These are phyloP conservation scores for Tenualosa ilisha DNA, from an alignment of 2,797 vertebrate species.

Conservation along the genomic window DNA sequence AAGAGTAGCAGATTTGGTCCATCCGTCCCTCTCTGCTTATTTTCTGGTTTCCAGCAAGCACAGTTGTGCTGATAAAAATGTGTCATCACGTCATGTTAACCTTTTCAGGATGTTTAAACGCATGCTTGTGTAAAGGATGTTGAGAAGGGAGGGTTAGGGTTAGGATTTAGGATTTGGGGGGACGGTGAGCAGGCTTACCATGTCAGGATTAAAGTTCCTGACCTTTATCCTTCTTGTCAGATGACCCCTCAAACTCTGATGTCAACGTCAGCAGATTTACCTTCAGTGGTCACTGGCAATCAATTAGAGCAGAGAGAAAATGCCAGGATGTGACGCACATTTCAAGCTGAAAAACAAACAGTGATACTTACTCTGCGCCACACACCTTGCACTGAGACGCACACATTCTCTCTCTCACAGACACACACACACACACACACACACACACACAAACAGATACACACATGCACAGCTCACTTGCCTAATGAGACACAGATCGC, in stretches of 20 bases:
- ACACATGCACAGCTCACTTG: constrained; percentile 21
- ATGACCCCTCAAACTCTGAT: constrained; percentile 68
- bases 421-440: constrained; percentile 54
- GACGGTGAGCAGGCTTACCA: constrained; percentile 39
- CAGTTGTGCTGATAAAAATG: neutral
- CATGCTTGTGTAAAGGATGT: constrained; percentile 4
- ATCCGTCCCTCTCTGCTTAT: neutral
- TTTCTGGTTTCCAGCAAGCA: neutral
- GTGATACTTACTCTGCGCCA: neutral
- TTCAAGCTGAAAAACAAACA: constrained; percentile 58
- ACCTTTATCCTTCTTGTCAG: constrained; percentile 69
- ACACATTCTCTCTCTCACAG: constrained; percentile 17
- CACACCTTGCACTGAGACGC: constrained; percentile 1
- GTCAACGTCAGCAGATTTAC: constrained; percentile 57
- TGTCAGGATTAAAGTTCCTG: constrained; percentile 56
- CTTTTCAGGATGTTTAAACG: constrained; percentile 12
- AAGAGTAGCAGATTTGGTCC: neutral
- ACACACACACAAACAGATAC: constrained; percentile 57
- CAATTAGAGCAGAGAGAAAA: neutral
- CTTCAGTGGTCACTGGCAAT: constrained; percentile 34
- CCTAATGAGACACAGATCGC: constrained; percentile 26
- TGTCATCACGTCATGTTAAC: neutral
- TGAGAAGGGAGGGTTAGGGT: constrained; percentile 30
- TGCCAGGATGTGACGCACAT: constrained; percentile 43
- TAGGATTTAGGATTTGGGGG: neutral